These are phyloP conservation scores for Drosophila subquinaria DNA, from an alignment of 2,888 invertebrate genomes.

Conservation along the genomic window DNA sequence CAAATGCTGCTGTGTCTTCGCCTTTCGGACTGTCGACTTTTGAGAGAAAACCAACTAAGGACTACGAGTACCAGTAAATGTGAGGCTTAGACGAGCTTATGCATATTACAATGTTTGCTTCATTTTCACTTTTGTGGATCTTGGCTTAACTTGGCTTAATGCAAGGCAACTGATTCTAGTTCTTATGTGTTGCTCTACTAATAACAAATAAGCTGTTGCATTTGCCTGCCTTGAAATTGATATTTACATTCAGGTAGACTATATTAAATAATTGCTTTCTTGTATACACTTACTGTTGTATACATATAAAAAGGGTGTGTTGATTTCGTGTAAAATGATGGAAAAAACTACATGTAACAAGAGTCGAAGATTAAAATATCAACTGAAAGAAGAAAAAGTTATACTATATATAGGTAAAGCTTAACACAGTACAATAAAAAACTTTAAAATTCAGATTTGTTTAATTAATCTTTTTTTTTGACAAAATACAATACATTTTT, in stretches of 20 bases:
- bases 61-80: conserved; percentile 5
- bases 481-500: too few relatives aligned
- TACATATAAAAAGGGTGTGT: too few relatives aligned
- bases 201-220: conserved; percentile 13
- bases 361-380: too few relatives aligned
- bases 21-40: background rate
- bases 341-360: too few relatives aligned
- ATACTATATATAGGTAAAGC: too few relatives aligned
- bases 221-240: conserved; percentile 5
- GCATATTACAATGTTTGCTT: conserved; percentile 30
- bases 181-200: background rate
- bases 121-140: conserved; percentile 3
- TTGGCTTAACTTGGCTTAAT: background rate
- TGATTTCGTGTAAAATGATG: too few relatives aligned
- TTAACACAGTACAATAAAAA: too few relatives aligned
- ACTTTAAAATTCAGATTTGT: too few relatives aligned
- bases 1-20: background rate
- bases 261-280: background rate
- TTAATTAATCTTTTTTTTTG: too few relatives aligned
- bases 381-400: too few relatives aligned
- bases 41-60: background rate
- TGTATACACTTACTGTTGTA: background rate
- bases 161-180: conserved; percentile 8
- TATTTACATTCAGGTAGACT: conserved; percentile 20
- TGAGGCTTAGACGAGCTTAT: conserved; percentile 15